phyloP scores from a whole-genome alignment of 2,797 vertebrate genomes.

The Characodon lateralis region DNA sequence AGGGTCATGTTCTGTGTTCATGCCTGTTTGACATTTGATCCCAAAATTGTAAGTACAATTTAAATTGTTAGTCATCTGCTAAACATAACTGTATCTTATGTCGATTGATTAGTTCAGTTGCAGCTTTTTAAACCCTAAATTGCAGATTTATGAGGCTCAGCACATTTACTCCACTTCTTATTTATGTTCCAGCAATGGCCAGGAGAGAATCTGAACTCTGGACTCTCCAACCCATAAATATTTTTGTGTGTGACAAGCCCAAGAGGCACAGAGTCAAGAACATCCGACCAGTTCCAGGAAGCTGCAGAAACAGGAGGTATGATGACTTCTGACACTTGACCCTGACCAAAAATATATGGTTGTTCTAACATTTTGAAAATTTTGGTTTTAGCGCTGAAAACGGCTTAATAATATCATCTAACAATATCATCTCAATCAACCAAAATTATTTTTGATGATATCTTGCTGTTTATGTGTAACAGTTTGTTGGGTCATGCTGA shows the following conservation, averaged over 20 bases:
- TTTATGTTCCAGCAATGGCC: conserved; percentile 23
- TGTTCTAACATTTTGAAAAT: not conserved
- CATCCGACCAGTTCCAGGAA: conserved; percentile 76
- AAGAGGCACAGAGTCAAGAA: conserved; percentile 61
- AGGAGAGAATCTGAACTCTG: conserved; percentile 54
- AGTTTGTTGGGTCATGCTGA: not conserved
- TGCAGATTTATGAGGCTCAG: not conserved
- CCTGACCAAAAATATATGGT: conserved; percentile 23
- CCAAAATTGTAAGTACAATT: not conserved
- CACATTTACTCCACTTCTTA: not conserved
- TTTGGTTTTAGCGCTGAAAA: not conserved
- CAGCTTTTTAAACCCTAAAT: not conserved
- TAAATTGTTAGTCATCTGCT: not conserved
- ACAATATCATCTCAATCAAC: not conserved
- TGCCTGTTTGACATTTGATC: too few relatives aligned
- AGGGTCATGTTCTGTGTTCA: too few relatives aligned
- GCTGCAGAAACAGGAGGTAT: conserved; percentile 64
- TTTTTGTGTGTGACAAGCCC: conserved; percentile 55
- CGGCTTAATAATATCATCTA: not conserved
- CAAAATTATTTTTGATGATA: not conserved
- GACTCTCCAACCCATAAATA: conserved; percentile 69
- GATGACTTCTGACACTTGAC: conserved; percentile 47
- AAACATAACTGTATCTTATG: not conserved
- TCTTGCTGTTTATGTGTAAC: not conserved
- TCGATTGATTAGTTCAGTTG: not conserved